Evolutionary conservation across 1,140 invertebrate species (phyloP), one percentile per base, ranked within the genome.

Genomic region (Papilio glaucus): DNA sequence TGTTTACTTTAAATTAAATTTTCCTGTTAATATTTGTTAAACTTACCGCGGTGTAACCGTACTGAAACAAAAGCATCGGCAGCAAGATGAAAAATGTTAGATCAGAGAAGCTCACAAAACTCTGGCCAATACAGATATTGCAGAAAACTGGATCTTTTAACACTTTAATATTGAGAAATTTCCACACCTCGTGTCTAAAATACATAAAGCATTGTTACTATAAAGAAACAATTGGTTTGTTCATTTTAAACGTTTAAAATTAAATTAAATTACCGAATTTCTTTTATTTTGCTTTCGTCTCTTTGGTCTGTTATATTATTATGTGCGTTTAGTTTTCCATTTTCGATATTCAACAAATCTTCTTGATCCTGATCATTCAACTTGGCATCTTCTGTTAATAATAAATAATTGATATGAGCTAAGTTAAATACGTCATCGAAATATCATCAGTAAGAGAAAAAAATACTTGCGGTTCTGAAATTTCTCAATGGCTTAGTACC

Each of bases 11-110:
- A 33, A 3, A 33, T 33, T 33, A 33, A 33, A 33, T 33, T n/a
- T 33, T 33, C 29, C 6, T 33, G 29, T 33, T 2, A 33, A 33
- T 33, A 33, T 2, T 33, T 33, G 62, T 41, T 37, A 38, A 39
- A 79, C 82, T 83, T 73, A 92, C 90, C 73, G 80, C 83, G 69
- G 81, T 87, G 72, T 93, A 94, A 4, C 91, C 91, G 75, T 94
- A 88, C 37, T 94, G 93, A 72, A 94, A 94, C 0, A 95, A 77
- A 41, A 94, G 90, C 74, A 94, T 87, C 4, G 94, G 94, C 72
- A 94, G 93, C 39, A 95, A 75, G 33, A 94, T 91, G 70, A 96
- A 96, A 85, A 95, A 96, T 33, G 95, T 95, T 1, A 94, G 94
- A 78, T 94, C 95, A 1, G 94, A 94, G 74, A 94, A 94, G 39